Conservation (phyloP, 2,797 vertebrate genomes). For the Mycteria americana region DNA sequence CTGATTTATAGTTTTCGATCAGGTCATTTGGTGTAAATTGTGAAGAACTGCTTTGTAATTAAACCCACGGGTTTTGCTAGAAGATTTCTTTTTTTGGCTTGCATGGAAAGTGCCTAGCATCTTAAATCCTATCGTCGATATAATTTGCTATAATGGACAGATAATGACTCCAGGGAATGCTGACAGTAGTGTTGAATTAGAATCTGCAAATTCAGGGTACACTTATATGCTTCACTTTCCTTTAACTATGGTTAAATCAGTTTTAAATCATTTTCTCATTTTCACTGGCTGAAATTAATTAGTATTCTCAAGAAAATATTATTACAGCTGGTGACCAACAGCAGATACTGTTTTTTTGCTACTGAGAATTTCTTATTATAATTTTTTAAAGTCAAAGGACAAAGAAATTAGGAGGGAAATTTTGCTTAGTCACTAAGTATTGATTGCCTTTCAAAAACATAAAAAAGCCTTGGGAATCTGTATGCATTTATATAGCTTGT, state of each 20-base stretch:
- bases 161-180: not conserved
- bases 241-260: not conserved
- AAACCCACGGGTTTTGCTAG: not conserved
- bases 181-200: not conserved
- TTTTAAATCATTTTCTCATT: not conserved
- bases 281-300: not conserved
- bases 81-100: not conserved
- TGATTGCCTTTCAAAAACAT: not conserved
- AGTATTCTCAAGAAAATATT: not conserved
- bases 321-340: not conserved
- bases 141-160: not conserved
- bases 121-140: not conserved
- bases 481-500: not conserved
- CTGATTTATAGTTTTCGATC: not conserved
- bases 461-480: not conserved
- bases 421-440: not conserved
- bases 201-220: not conserved
- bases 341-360: not conserved
- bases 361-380: not conserved
- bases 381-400: not conserved
- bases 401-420: not conserved
- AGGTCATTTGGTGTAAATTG: not conserved
- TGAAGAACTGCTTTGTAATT: not conserved
- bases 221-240: not conserved
- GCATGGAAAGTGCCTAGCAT: not conserved